phyloP scores from a whole-genome alignment of 2,113 vertebrate genomes.

The Etia nguti region DNA sequence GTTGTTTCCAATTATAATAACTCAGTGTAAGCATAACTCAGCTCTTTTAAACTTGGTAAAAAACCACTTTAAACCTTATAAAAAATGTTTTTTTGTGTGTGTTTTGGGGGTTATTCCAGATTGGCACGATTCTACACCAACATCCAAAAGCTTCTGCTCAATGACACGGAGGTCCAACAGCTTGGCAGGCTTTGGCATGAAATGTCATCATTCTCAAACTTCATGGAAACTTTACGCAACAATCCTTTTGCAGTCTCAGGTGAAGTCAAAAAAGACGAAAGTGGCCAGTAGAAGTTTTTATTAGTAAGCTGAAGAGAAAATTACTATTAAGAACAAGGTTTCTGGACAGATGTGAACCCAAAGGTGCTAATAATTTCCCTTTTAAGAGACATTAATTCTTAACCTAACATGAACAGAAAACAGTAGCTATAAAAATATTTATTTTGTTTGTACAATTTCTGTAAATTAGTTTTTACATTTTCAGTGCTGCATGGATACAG shows the following conservation, averaged over 20 bases:
- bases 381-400: background rate
- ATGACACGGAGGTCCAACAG: constrained; percentile 72
- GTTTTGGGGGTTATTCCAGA: constrained; percentile 55
- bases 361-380: background rate
- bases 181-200: constrained; percentile 83
- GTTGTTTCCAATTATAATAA: constrained; percentile 94
- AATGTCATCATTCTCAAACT: constrained; percentile 76
- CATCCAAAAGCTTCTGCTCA: constrained; percentile 80
- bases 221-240: constrained; percentile 84
- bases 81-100: rapidly evolving
- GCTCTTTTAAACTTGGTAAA: background rate
- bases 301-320: background rate
- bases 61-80: background rate
- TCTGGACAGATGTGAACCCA: background rate
- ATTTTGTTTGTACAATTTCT: background rate
- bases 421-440: background rate
- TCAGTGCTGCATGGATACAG: background rate
- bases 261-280: constrained; percentile 25
- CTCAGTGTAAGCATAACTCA: constrained; percentile 80
- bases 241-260: constrained; percentile 81
- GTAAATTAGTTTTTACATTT: background rate
- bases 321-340: background rate
- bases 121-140: constrained; percentile 86
- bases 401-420: background rate
- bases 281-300: background rate